Percentiles rank a stretch among this genome's conserved stretches.
These are phyloP conservation scores for Brachionus calyciflorus DNA, from an alignment of 1,140 invertebrate genomes.

Conservation along the genomic window DNA sequence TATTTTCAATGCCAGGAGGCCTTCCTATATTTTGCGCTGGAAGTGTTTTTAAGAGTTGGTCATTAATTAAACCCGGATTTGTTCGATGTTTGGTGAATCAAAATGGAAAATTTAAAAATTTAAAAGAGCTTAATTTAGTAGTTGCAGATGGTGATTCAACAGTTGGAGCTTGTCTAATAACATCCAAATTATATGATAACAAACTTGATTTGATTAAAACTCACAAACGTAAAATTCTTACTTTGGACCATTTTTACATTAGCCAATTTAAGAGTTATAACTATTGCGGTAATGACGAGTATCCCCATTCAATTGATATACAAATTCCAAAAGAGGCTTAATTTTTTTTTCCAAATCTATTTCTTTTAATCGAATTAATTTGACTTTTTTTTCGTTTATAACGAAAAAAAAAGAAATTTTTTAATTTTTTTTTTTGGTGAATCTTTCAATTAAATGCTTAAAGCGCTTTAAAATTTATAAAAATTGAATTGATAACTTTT, in stretches of 20 bases:
- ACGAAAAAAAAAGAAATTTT: too few relatives aligned
- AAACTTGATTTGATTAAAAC: not conserved
- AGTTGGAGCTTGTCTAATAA: slow-evolving; percentile 12
- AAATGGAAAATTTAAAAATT: not conserved
- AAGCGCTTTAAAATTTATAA: too few relatives aligned
- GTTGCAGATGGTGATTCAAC: not conserved
- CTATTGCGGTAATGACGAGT: not conserved
- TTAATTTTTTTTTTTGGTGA: too few relatives aligned
- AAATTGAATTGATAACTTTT: too few relatives aligned
- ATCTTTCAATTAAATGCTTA: too few relatives aligned
- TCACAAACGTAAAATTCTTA: not conserved
- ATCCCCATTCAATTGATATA: not conserved
- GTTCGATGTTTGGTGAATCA: slow-evolving; percentile 23
- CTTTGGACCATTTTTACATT: slow-evolving; percentile 1
- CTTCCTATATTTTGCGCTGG: slow-evolving; percentile 85
- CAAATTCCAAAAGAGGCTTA: not conserved
- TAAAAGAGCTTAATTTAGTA: slow-evolving; percentile 36
- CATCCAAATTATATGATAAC: slow-evolving; percentile 24
- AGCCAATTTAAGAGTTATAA: slow-evolving; percentile 11
- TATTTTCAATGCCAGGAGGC: slow-evolving; percentile 63
- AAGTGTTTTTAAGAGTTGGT: slow-evolving; percentile 92
- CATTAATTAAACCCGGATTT: slow-evolving; percentile 65
- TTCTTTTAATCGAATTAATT: not conserved
- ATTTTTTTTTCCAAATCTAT: not conserved
- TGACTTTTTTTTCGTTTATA: not conserved